Evolutionary conservation across 2,888 invertebrate genomes (phyloP).

Genomic region (Blastobasis lacticolella): DNA sequence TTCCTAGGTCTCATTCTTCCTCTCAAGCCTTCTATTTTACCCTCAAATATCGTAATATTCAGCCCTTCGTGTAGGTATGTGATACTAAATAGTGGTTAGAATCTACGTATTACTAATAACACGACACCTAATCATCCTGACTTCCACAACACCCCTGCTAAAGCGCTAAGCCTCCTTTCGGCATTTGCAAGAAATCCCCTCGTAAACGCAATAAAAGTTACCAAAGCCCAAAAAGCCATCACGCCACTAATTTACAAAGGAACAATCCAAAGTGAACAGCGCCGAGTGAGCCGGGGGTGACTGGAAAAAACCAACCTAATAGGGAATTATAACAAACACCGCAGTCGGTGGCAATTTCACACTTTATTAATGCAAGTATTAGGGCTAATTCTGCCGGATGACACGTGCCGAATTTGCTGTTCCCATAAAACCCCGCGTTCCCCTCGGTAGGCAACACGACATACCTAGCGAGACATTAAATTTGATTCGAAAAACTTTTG

Average conservation of each 20-base stretch:
- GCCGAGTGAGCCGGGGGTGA: conserved; percentile 21
- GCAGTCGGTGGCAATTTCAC: conserved; percentile 69
- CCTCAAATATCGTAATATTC: too few relatives aligned
- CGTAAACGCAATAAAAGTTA: not conserved
- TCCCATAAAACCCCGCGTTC: conserved; percentile 58
- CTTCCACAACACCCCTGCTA: too few relatives aligned
- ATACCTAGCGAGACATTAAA: conserved; percentile 28
- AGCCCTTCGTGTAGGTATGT: too few relatives aligned
- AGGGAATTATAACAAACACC: conserved; percentile 68
- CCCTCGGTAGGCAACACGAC: conserved; percentile 26
- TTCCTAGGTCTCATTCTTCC: too few relatives aligned
- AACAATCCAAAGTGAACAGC: conserved; percentile 35
- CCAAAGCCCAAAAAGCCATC: conserved; percentile 1
- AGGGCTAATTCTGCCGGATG: conserved; percentile 67
- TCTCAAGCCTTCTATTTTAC: too few relatives aligned
- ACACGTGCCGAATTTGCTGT: conserved; percentile 70
- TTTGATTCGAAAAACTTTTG: conserved; percentile 27
- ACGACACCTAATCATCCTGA: too few relatives aligned
- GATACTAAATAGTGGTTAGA: too few relatives aligned
- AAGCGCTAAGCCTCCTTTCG: too few relatives aligned
- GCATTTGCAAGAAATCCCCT: not conserved
- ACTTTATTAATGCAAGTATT: conserved; percentile 74
- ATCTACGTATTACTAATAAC: too few relatives aligned
- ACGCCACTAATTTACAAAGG: conserved; percentile 27
- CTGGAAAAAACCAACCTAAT: conserved; percentile 44